Conservation (phyloP, 1,140 invertebrate genomes). For the Drosophila baimaii region DNA sequence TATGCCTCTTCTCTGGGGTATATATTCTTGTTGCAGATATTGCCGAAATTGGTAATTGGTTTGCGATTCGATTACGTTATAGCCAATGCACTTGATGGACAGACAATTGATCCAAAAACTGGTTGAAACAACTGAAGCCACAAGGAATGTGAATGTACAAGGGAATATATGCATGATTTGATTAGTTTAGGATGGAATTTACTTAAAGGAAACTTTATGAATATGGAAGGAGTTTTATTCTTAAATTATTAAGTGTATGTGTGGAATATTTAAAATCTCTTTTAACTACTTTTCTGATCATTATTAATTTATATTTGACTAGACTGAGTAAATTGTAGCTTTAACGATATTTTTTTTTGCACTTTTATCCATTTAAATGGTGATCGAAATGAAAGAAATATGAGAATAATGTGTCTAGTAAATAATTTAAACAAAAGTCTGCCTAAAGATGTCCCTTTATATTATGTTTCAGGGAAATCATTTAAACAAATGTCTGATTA, state of each 20-base stretch:
- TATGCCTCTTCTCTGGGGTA: not conserved
- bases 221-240: not conserved
- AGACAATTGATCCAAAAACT: constrained; percentile 31
- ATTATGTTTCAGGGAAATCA: too few species aligned
- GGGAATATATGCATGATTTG: not conserved
- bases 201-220: not conserved
- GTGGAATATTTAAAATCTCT: not conserved
- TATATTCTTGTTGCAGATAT: constrained; percentile 10
- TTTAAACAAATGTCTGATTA: too few species aligned
- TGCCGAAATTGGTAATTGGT: constrained; percentile 37
- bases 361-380: too few species aligned
- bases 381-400: too few species aligned
- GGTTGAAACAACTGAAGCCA: not conserved
- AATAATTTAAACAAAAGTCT: too few species aligned
- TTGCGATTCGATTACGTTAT: constrained; percentile 33
- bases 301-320: not conserved
- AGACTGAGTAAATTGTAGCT: too few species aligned
- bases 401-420: too few species aligned
- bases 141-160: constrained; percentile 24
- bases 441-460: too few species aligned
- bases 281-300: not conserved
- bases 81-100: constrained; percentile 41
- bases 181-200: not conserved
- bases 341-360: too few species aligned
- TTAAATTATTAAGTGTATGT: not conserved